Conservation (phyloP, 2,113 vertebrate genomes). For the Varanus salvator region DNA sequence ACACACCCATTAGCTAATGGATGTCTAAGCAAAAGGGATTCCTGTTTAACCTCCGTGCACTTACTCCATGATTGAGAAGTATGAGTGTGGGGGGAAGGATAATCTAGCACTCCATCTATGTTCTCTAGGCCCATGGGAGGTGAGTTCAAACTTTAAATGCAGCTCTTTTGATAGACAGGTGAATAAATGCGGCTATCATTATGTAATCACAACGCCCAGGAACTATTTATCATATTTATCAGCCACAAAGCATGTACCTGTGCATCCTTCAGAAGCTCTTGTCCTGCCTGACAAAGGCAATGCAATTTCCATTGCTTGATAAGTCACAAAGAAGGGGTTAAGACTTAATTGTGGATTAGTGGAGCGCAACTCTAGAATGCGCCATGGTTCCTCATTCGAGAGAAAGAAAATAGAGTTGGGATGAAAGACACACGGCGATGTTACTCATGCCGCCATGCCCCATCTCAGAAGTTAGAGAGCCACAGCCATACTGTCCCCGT, state of each 20-base stretch:
- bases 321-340: conserved; percentile 32
- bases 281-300: conserved; percentile 34
- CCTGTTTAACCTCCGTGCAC: conserved; percentile 79
- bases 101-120: conserved; percentile 68
- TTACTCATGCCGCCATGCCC: background rate
- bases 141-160: conserved; percentile 73
- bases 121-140: conserved; percentile 71
- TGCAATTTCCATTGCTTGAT: background rate
- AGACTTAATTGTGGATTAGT: no score
- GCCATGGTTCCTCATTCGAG: background rate
- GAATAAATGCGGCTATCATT: conserved; percentile 78
- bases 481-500: background rate
- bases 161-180: conserved; percentile 77
- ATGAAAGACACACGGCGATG: background rate
- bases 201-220: conserved; percentile 70
- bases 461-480: background rate
- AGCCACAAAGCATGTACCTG: conserved; percentile 51
- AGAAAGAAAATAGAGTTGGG: background rate
- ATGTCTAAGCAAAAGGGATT: conserved; percentile 82
- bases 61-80: conserved; percentile 79
- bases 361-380: conserved; percentile 12
- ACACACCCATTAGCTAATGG: conserved; percentile 96
- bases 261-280: conserved; percentile 42
- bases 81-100: conserved; percentile 76
- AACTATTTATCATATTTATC: conserved; percentile 78